Percentiles rank a stretch among this genome's conserved stretches.
Evolutionary conservation across 2,888 invertebrate genomes (phyloP).

Genomic region (Agrilus biguttatus): DNA sequence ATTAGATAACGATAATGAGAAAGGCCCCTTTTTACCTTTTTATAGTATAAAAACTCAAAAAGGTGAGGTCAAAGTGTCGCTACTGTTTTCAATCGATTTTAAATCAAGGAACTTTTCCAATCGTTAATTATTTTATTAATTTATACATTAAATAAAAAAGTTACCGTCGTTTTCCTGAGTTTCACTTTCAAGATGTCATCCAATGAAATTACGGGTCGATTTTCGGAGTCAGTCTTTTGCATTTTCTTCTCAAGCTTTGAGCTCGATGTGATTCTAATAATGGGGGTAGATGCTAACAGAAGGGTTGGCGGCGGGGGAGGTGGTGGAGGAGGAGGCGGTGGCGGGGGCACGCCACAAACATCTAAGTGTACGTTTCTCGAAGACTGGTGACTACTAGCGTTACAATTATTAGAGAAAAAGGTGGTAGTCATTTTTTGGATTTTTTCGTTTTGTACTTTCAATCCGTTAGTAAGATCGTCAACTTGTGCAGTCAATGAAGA

Average conservation of each 20-base stretch:
- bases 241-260: constrained; percentile 11
- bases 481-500: constrained; percentile 13
- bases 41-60: too few relatives aligned
- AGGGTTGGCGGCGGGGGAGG: constrained; percentile 13
- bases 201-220: constrained; percentile 25
- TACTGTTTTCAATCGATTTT: too few relatives aligned
- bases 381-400: not conserved
- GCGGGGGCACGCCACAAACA: constrained; percentile 10
- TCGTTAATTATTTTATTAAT: too few relatives aligned
- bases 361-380: constrained; percentile 6
- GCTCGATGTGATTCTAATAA: constrained; percentile 3
- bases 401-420: too few relatives aligned
- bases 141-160: constrained; percentile 6
- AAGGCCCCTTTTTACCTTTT: too few relatives aligned
- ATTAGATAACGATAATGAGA: too few relatives aligned
- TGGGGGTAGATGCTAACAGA: constrained; percentile 2
- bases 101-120: too few relatives aligned
- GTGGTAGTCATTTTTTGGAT: not conserved
- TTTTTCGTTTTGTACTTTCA: constrained; percentile 11
- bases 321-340: constrained; percentile 18
- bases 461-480: constrained; percentile 10
- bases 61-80: too few relatives aligned
- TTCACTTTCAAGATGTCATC: constrained; percentile 29
- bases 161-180: constrained; percentile 24
- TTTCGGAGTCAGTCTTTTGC: constrained; percentile 9